Evolutionary conservation across 2,888 invertebrate species (phyloP), one percentile per base, ranked within the genome.

Genomic region (Hedya salicella): DNA sequence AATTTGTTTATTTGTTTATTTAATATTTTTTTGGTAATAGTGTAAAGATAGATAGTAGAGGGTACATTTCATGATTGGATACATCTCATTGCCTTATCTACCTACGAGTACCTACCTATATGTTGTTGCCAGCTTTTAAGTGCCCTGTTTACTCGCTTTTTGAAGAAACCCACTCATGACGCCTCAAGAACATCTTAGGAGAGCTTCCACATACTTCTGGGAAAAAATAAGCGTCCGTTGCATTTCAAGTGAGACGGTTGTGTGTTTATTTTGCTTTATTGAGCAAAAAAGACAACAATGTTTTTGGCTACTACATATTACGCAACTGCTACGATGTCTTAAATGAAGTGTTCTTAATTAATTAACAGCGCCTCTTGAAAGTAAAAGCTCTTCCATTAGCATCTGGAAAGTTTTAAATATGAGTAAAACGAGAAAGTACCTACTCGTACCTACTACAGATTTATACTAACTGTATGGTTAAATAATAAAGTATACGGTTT

Each of bases 371-470:
- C 65, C 39, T 53, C 65, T 48, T 60, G 59, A 65, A 60, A 65
- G 65, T 65, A 53, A 65, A 65, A 65, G 59, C 53, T 62, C 54
- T 46, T 64, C 36, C 50, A 65, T 65, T 60, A 65, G 14, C 59
- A 53, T 36, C 46, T 46, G 32, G n/a, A 65, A 44, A 57, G 57
- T 44, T 32, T n/a, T 42, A 57, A n/a, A 44, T 36, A 57, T 32
- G 19, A 32, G n/a, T 32, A 44, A 56, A 44, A 42, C 17, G 42
- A 57, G 44, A 32, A 44, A 56, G 44, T 9, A 32, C 40, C 1
- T 17, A 44, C 56, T 39, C 11, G 25, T 56, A 42, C 14, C 42
- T 56, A 13, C 9, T 25, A 5, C 8, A 16, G 42, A 3, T 25
- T 25, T 4, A 25, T 6, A 25, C 11, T 36, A 36, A 6, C 36